These are phyloP conservation scores for Sebastes reedi DNA, from an alignment of 2,797 vertebrate species.

Conservation along the genomic window DNA sequence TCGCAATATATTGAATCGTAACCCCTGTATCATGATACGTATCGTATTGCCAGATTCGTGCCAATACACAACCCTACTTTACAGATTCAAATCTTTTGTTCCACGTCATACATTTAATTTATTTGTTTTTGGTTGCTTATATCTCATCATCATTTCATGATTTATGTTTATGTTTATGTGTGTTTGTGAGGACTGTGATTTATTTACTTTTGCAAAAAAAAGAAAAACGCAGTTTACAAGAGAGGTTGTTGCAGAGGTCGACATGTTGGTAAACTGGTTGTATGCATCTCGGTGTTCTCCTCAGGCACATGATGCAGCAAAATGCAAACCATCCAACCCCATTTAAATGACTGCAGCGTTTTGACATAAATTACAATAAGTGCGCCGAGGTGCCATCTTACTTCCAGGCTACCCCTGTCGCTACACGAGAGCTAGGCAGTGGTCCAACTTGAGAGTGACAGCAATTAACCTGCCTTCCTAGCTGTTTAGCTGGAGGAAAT, in stretches of 20 bases:
- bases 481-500: conserved; percentile 97
- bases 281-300: conserved; percentile 73
- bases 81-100: background rate
- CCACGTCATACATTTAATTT: background rate
- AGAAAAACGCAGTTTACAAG: background rate
- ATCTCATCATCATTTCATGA: background rate
- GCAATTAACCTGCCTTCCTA: conserved; percentile 98
- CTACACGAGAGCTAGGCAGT: conserved; percentile 89
- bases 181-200: background rate
- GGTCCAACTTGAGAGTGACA: conserved; percentile 99
- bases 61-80: no score
- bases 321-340: conserved; percentile 65
- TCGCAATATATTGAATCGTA: no score
- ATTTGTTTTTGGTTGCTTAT: background rate
- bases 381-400: conserved; percentile 73
- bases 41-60: no score
- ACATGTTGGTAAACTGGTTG: conserved; percentile 50
- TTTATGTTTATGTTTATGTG: conserved; percentile 34
- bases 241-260: background rate
- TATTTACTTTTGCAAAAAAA: conserved; percentile 18
- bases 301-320: conserved; percentile 70
- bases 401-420: conserved; percentile 67
- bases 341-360: conserved; percentile 73
- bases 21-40: no score
- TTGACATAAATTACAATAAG: conserved; percentile 79